Base-by-base conservation (phyloP, 2,797 vertebrate genomes). In the Paguma larvata region DNA sequence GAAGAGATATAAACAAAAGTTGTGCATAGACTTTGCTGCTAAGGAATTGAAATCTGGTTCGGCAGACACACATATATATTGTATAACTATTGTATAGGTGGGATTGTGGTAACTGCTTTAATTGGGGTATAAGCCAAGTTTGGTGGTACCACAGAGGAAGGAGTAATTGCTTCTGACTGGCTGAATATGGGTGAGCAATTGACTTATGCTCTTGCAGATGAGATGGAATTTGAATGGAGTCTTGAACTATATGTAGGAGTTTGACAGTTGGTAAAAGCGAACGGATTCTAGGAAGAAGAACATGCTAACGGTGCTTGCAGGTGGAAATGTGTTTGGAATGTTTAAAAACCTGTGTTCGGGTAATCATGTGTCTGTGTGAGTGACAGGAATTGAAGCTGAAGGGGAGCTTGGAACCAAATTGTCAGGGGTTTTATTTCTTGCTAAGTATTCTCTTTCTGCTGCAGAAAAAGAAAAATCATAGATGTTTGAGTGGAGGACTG, bases 241-340 rank as follows among this genome's bases (percentile, higher is more conserved):
- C 77, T 93, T 94, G 56, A 86, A 82, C 6, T 73, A 6, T 46
- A 23, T 75, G 10, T 91, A 93, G 79, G 51, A 87, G 48, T 73
- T 63, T 79, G 83, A 80, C 32, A 89, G 79, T n/a, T 93, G 12
- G 9, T 82, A 21, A 89, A 89, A 41, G 27, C 5, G 18, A 89
- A 89, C 95, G 63, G 68, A 53, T 93, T 94, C 32, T 38, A 68
- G 48, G n/a, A 80, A 92, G 89, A 72, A 89, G 7, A 65, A 73
- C 27, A 16, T n/a, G n/a, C 41, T n/a, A 65, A 30, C 44, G 70
- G 15, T 68, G 4, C 23, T 51, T 88, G 9, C 25, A 84, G 80
- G 18, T 93, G 23, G 86, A 32, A 38, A 32, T 89, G 46, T 82
- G 4, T 48, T 70, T 67, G 48, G 77, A 88, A 70, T 77, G 5